These are phyloP conservation scores for Cantharis rustica DNA, from an alignment of 2,888 invertebrate species.

Conservation along the genomic window DNA sequence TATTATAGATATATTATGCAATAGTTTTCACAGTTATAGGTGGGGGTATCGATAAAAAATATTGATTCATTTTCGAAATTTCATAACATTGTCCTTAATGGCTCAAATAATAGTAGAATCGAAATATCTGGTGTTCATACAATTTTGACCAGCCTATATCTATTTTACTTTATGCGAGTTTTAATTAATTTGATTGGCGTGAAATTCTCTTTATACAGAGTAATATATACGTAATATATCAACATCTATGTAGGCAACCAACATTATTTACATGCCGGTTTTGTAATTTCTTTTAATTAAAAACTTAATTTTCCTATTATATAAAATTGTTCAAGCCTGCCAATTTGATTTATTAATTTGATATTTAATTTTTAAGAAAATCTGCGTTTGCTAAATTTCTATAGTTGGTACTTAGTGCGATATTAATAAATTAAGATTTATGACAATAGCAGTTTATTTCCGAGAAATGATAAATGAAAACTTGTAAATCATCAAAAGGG, in stretches of 20 bases:
- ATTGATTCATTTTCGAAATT: neutral
- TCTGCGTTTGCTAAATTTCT: neutral
- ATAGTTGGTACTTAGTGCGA: neutral
- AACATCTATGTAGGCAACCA: neutral
- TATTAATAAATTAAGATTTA: no score
- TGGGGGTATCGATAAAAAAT: neutral
- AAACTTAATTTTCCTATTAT: neutral
- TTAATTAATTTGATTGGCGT: neutral
- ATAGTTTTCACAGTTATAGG: no score
- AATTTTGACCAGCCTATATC: neutral
- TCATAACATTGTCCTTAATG: no score
- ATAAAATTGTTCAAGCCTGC: neutral
- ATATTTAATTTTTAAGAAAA: neutral
- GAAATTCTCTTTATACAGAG: no score
- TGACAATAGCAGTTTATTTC: neutral
- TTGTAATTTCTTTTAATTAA: neutral
- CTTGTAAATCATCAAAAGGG: neutral
- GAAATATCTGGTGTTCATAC: neutral
- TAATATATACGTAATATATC: no score
- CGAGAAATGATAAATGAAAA: neutral
- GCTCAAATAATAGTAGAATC: no score
- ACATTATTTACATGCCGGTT: neutral
- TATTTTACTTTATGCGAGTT: neutral
- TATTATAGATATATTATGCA: no score
- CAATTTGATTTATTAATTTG: neutral